Base-by-base conservation (phyloP, 2,797 vertebrate genomes). In the Chiroxiphia lanceolata region DNA sequence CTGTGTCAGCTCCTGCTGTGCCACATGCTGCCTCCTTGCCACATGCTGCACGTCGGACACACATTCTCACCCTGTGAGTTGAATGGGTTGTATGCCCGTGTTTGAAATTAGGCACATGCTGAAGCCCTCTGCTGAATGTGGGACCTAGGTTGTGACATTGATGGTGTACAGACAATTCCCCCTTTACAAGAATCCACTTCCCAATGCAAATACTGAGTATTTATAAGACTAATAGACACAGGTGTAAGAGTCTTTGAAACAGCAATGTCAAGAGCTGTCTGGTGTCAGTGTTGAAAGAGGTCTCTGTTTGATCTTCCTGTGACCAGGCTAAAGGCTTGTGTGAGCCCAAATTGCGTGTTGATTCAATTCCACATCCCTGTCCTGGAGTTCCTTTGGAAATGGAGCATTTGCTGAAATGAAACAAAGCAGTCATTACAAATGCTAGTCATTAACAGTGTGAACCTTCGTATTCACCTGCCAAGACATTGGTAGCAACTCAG, bases 401-500 rank as follows among this genome's bases (percentile, higher is more conserved):
- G 0, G 51, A 89, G 27, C 13, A 78, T 81, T 85, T 91, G 31
- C 50, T 92, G 82, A 88, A 94, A 76, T 63, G 12, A 61, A 91
- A 75, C 80, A 93, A 89, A 92, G 60, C 50, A 76, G 47, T 91
- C 72, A 90, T 94, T 93, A 83, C 59, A 90, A 92, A 95, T 81
- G 67, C 61, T 92, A 91, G 65, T 95, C 54, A 76, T 90, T 94
- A 90, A 88, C 2, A 3, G 22, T 2, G 1, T 88, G 94, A 96
- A 91, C 57, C 27, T 87, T 96, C 88, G 60, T 94, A 90, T 64
- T 95, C 92, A 93, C 81, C 84, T 87, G 87, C 75, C 83, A 93
- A 95, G 81, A 77, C 48, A 42, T 38, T 0, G 2, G 76, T 80
- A 81, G 60, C 34, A 0, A 91, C 80, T 92, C 69, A 83, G 61